Percentiles rank a stretch among this genome's conserved stretches.
Conservation (phyloP, 2,113 vertebrate genomes). For the Eolophus roseicapilla region DNA sequence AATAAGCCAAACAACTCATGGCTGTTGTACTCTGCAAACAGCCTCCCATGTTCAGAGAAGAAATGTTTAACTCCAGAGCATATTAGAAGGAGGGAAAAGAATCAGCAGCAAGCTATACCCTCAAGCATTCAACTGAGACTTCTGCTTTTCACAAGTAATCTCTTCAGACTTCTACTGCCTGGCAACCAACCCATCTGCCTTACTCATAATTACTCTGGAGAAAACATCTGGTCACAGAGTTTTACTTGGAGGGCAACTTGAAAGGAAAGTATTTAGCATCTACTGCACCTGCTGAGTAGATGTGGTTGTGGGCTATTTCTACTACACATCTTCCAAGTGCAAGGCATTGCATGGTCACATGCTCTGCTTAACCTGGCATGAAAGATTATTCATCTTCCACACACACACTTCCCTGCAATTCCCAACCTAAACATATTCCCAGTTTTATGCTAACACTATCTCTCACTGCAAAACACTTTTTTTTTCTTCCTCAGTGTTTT, state of each 20-base stretch:
- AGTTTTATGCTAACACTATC: neutral
- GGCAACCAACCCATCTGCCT: neutral
- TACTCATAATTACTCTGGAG: neutral
- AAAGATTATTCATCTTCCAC: neutral
- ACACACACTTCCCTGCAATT: neutral
- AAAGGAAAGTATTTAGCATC: neutral
- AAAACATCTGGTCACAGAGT: neutral
- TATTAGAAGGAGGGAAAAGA: neutral
- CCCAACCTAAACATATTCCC: neutral
- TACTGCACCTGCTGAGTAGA: neutral
- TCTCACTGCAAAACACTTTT: neutral
- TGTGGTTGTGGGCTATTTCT: neutral
- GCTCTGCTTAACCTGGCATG: neutral
- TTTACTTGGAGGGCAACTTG: neutral
- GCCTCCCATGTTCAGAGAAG: neutral
- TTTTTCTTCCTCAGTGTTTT: neutral
- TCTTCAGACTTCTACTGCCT: neutral
- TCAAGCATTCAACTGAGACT: neutral
- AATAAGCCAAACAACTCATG: neutral
- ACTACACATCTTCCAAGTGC: neutral
- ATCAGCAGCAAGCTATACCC: neutral
- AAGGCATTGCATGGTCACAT: accelerated
- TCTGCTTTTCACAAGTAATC: neutral
- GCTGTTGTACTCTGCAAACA: neutral
- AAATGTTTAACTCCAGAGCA: neutral